phyloP scores from a whole-genome alignment of 2,888 invertebrate genomes.

The Catocala sponsa region DNA sequence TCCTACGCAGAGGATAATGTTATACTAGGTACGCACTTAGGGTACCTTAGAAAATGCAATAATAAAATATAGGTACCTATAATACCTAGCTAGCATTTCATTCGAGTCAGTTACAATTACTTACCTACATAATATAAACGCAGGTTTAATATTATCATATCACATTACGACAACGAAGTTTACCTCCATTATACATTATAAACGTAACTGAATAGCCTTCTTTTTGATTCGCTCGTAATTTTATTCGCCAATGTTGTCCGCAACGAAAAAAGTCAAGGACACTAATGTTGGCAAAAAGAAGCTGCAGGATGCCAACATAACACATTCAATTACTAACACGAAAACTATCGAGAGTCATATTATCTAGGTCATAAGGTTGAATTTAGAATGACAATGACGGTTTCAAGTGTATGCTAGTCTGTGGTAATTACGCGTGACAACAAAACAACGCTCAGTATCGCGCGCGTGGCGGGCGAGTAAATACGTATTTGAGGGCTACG shows the following conservation, averaged over 20 bases:
- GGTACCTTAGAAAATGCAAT: too few relatives aligned
- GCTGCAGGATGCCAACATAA: constrained; percentile 39
- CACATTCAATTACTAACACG: neutral
- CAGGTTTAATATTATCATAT: too few relatives aligned
- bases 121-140: too few relatives aligned
- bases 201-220: neutral
- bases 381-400: constrained; percentile 22
- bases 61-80: too few relatives aligned
- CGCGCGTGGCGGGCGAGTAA: constrained; percentile 35
- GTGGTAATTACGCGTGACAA: constrained; percentile 43
- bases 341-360: neutral
- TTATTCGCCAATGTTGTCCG: neutral
- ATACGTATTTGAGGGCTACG: constrained; percentile 26
- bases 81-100: too few relatives aligned
- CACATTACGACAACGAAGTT: too few relatives aligned
- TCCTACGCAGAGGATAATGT: too few relatives aligned
- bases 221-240: neutral
- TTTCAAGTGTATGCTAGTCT: constrained; percentile 32
- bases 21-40: too few relatives aligned
- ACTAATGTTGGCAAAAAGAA: constrained; percentile 44
- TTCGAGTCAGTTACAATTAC: too few relatives aligned
- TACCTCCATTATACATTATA: too few relatives aligned
- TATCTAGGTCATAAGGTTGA: constrained; percentile 23
- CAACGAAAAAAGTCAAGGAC: constrained; percentile 46
- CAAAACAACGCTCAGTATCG: constrained; percentile 49